These are phyloP conservation scores for Pediacus dermestoides DNA, from an alignment of 2,888 invertebrate genomes.

Conservation along the genomic window DNA sequence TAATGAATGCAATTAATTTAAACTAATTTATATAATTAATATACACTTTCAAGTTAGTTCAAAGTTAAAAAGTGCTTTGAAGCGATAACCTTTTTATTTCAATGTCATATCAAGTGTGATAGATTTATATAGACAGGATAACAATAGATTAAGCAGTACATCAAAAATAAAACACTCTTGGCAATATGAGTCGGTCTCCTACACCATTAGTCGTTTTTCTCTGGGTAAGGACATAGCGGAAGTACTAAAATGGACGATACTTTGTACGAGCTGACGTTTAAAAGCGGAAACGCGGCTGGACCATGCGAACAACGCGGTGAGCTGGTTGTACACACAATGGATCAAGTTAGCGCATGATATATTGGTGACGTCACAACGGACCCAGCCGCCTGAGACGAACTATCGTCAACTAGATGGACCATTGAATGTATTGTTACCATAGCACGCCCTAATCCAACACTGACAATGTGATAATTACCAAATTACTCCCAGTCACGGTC, in stretches of 20 bases:
- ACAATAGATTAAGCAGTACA: too few species aligned
- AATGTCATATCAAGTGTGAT: too few species aligned
- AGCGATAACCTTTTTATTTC: too few species aligned
- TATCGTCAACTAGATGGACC: slow-evolving; percentile 26
- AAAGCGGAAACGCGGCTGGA: slow-evolving; percentile 23
- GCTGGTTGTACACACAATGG: slow-evolving; percentile 21
- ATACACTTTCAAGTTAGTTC: too few species aligned
- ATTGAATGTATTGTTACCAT: slow-evolving; percentile 25
- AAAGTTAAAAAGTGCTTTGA: too few species aligned
- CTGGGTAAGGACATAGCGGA: slow-evolving; percentile 21
- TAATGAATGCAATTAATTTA: too few species aligned
- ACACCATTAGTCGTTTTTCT: slow-evolving; percentile 22
- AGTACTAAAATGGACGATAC: slow-evolving; percentile 23
- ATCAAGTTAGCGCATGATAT: slow-evolving; percentile 19
- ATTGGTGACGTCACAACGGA: slow-evolving; percentile 21
- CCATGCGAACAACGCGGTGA: slow-evolving; percentile 26
- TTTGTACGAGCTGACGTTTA: slow-evolving; percentile 23
- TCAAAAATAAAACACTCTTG: too few species aligned
- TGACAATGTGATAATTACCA: slow-evolving; percentile 22
- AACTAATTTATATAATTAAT: too few species aligned
- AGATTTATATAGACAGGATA: too few species aligned
- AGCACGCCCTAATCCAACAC: slow-evolving; percentile 15
- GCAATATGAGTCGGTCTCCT: slow-evolving; percentile 19
- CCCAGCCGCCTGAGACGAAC: slow-evolving; percentile 23
- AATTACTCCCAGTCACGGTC: slow-evolving; percentile 15